phyloP scores from a whole-genome alignment of 2,888 invertebrate species.

The Parnassius smintheus region DNA sequence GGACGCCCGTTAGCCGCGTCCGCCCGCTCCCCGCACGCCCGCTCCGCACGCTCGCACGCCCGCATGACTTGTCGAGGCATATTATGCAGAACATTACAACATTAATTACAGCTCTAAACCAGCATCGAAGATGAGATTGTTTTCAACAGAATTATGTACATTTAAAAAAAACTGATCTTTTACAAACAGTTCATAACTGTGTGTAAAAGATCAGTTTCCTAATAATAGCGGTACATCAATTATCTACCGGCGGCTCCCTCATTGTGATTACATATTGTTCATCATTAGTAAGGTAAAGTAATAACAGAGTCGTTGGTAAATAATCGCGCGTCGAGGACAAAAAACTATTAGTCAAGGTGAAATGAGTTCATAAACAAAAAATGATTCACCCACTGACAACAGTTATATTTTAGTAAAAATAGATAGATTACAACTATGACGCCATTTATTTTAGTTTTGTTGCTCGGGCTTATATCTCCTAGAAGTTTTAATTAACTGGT shows the following conservation, averaged over 20 bases:
- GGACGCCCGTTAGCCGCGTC: constrained; percentile 74
- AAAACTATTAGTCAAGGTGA: constrained; percentile 15
- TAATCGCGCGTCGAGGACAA: background rate
- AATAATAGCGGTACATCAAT: too few relatives aligned
- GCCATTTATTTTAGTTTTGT: constrained; percentile 11
- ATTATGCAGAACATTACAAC: constrained; percentile 28
- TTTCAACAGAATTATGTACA: constrained; percentile 3
- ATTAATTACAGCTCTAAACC: constrained; percentile 13
- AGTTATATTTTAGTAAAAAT: constrained; percentile 14
- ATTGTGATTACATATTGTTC: too few relatives aligned
- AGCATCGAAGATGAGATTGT: background rate
- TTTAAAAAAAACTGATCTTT: background rate
- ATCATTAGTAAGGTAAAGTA: too few relatives aligned
- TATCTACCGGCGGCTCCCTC: too few relatives aligned
- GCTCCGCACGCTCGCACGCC: constrained; percentile 38
- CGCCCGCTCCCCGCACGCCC: constrained; percentile 41
- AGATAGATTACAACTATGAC: background rate
- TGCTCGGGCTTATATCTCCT: background rate
- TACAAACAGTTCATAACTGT: background rate
- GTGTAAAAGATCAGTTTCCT: too few relatives aligned
- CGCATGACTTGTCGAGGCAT: constrained; percentile 54
- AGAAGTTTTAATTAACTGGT: constrained; percentile 1
- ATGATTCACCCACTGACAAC: constrained; percentile 25
- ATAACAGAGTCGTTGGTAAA: background rate
- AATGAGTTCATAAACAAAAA: constrained; percentile 27